Percentiles rank a stretch among this genome's conserved stretches.
These are phyloP conservation scores for Microdon myrmicae DNA, from an alignment of 2,888 invertebrate species.

Conservation along the genomic window DNA sequence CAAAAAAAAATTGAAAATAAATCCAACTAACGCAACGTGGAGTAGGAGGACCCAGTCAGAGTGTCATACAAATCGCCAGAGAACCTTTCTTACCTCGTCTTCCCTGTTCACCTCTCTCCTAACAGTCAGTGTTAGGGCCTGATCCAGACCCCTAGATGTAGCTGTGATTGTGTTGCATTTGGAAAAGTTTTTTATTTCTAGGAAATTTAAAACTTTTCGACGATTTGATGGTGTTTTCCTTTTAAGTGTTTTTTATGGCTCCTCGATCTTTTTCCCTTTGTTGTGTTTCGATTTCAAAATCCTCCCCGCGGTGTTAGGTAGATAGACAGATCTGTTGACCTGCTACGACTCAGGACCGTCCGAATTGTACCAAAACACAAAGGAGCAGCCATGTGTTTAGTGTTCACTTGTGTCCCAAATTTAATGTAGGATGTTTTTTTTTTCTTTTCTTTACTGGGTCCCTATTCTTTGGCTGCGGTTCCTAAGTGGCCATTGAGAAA, in stretches of 20 bases:
- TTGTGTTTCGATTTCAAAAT: background rate
- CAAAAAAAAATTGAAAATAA: slow-evolving; percentile 37
- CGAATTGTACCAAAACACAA: slow-evolving; percentile 25
- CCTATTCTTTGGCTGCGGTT: no score
- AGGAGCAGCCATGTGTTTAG: slow-evolving; percentile 34
- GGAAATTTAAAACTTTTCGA: slow-evolving; percentile 66
- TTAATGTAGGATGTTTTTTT: slow-evolving; percentile 14
- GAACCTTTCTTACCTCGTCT: slow-evolving; percentile 38
- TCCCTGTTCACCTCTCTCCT: slow-evolving; percentile 4
- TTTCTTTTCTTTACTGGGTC: slow-evolving; percentile 9
- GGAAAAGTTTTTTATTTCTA: slow-evolving; percentile 62
- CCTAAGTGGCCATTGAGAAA: no score
- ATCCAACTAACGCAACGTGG: slow-evolving; percentile 11
- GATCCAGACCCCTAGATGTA: background rate
- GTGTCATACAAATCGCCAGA: slow-evolving; percentile 31
- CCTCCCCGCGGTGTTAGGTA: slow-evolving; percentile 23
- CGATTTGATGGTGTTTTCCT: slow-evolving; percentile 46
- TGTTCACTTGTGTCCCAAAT: slow-evolving; percentile 33
- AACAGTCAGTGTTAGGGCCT: slow-evolving; percentile 13
- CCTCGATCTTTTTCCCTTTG: slow-evolving; percentile 17
- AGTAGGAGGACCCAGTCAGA: slow-evolving; percentile 32
- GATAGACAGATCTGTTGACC: slow-evolving; percentile 42
- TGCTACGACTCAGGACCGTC: slow-evolving; percentile 12
- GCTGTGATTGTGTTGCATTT: slow-evolving; percentile 34
- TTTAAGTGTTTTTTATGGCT: slow-evolving; percentile 24